phyloP scores from a whole-genome alignment of 2,113 vertebrate genomes.

The Synodontis membranacea region DNA sequence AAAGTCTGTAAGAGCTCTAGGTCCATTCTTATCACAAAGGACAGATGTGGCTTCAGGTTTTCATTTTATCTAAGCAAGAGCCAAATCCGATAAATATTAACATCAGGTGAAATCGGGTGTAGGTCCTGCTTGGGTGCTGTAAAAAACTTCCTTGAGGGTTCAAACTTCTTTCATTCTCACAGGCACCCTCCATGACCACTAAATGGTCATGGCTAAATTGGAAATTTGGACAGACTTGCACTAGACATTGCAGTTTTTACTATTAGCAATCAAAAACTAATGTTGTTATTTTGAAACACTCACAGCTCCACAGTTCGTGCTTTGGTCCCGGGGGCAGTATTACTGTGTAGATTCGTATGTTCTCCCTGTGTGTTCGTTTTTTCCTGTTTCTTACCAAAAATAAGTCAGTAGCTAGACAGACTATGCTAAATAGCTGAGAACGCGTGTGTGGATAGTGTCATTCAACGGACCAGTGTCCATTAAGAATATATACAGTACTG shows the following conservation, averaged over 20 bases:
- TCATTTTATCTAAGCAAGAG: not conserved
- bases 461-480: not conserved
- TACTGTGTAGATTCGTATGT: not conserved
- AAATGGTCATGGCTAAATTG: not conserved
- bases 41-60: not conserved
- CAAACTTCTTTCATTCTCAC: not conserved
- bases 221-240: not conserved
- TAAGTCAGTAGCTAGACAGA: not conserved
- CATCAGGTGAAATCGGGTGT: not conserved
- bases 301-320: not conserved
- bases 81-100: not conserved
- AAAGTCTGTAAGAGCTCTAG: not conserved
- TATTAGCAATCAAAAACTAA: not conserved
- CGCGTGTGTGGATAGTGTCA: not conserved
- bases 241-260: not conserved
- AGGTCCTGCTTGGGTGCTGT: not conserved
- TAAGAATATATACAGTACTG: not conserved
- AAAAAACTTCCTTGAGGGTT: not conserved
- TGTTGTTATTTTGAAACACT: not conserved
- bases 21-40: not conserved
- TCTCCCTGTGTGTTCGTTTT: not conserved
- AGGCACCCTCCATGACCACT: not conserved
- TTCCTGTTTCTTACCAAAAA: not conserved
- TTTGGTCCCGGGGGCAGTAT: not conserved
- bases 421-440: not conserved